Percentiles rank a stretch among this genome's conserved stretches.
Conservation (phyloP, 2,797 vertebrate genomes). For the Morelia viridis region DNA sequence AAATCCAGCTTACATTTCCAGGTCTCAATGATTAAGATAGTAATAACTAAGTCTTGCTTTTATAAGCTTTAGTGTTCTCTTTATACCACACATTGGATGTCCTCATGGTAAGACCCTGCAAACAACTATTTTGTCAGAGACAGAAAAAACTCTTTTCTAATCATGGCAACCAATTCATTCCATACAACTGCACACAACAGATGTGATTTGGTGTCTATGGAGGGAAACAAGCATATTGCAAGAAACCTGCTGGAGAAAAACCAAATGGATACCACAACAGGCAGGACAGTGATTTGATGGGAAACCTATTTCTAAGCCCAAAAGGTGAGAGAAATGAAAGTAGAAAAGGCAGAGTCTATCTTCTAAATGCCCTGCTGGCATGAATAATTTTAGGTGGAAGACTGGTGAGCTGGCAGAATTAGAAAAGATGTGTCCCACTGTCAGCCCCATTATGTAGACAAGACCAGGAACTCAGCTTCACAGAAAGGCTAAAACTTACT, state of each 20-base stretch:
- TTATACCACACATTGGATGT: neutral
- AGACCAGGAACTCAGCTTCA: too few species aligned
- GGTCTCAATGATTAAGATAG: neutral
- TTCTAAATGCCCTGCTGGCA: neutral
- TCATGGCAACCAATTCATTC: neutral
- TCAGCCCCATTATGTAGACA: too few species aligned
- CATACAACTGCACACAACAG: neutral
- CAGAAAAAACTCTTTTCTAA: neutral
- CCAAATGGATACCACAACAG: too few species aligned
- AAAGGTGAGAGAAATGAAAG: neutral
- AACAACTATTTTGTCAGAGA: neutral
- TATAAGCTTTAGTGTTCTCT: neutral
- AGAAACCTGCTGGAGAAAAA: neutral
- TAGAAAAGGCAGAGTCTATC: neutral
- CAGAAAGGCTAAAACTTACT: too few species aligned
- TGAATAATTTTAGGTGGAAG: neutral
- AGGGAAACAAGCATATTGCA: neutral
- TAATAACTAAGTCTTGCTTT: neutral
- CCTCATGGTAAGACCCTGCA: neutral
- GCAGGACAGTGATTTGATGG: too few species aligned
- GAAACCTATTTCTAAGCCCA: neutral
- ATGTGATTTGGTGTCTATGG: neutral
- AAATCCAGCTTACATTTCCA: neutral
- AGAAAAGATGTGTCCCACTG: neutral
- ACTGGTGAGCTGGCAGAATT: neutral